Percentiles rank a stretch among this genome's conserved stretches.
Evolutionary conservation across 1,140 invertebrate species (phyloP).

Genomic region (Caenorhabditis brenneri): DNA sequence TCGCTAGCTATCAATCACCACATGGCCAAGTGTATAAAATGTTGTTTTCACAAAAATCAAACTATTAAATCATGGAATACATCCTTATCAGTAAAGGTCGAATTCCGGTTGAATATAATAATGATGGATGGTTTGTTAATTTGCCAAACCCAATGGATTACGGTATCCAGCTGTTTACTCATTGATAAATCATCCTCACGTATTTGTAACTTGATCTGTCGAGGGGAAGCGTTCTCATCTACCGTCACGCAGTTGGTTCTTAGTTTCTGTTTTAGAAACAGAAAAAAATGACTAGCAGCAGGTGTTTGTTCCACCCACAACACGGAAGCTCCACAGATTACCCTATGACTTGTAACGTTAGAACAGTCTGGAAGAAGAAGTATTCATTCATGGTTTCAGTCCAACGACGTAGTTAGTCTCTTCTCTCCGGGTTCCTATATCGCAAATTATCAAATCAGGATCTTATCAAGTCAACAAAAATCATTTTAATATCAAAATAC

Average conservation of each 20-base stretch:
- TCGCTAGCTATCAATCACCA: too few species aligned
- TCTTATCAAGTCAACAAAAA: not conserved
- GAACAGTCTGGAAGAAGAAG: too few species aligned
- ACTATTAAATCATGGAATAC: not conserved
- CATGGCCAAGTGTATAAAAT: too few species aligned
- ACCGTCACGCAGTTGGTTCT: not conserved
- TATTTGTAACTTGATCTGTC: slow-evolving; percentile 31
- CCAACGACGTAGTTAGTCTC: not conserved
- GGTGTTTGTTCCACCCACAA: not conserved
- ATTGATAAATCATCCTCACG: slow-evolving; percentile 5
- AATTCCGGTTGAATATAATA: too few species aligned
- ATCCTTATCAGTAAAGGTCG: too few species aligned
- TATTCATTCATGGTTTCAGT: not conserved
- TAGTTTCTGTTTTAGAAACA: slow-evolving; percentile 27
- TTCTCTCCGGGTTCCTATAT: not conserved
- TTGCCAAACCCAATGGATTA: not conserved
- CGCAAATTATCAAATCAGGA: not conserved
- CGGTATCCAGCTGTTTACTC: not conserved
- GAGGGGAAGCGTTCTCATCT: not conserved
- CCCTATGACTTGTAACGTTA: too few species aligned
- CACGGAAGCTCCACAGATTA: not conserved
- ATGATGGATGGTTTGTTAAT: too few species aligned
- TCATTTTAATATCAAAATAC: not conserved
- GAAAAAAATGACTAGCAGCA: not conserved
- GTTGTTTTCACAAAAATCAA: not conserved